phyloP scores from a whole-genome alignment of 2,113 vertebrate species.

The Syrmaticus mikado region DNA sequence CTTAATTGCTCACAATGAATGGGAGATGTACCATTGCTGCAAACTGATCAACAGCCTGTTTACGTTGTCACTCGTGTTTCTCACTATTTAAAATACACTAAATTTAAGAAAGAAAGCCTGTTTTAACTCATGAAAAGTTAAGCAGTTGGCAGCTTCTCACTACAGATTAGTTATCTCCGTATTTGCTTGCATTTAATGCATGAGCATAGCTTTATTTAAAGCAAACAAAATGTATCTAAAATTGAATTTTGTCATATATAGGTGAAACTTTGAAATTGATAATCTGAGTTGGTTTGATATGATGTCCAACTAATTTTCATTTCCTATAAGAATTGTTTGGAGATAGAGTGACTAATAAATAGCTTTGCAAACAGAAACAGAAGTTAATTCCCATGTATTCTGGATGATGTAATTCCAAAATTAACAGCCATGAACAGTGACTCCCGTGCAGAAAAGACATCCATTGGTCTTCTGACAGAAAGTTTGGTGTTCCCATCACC shows the following conservation, averaged over 20 bases:
- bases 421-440: not conserved
- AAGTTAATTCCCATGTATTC: not conserved
- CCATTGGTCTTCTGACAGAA: not conserved
- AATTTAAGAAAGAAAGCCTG: constrained; percentile 27
- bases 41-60: constrained; percentile 62
- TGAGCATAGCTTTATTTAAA: not conserved
- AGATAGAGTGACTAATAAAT: not conserved
- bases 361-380: not conserved
- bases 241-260: not conserved
- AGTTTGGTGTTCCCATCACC: not conserved
- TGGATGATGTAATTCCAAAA: not conserved
- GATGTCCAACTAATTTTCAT: constrained; percentile 20
- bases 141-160: not conserved
- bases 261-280: not conserved
- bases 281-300: not conserved
- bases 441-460: not conserved
- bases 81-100: constrained; percentile 49
- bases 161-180: not conserved
- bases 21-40: constrained; percentile 3
- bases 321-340: not conserved
- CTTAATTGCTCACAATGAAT: not conserved
- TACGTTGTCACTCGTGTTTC: constrained; percentile 10
- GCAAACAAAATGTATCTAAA: not conserved
- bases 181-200: not conserved
- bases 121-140: constrained; percentile 12